A percentile compares a stretch with the other conserved stretches of the same genome.
phyloP scores from a whole-genome alignment of 2,888 invertebrate species.

The Phymatocera aterrima region DNA sequence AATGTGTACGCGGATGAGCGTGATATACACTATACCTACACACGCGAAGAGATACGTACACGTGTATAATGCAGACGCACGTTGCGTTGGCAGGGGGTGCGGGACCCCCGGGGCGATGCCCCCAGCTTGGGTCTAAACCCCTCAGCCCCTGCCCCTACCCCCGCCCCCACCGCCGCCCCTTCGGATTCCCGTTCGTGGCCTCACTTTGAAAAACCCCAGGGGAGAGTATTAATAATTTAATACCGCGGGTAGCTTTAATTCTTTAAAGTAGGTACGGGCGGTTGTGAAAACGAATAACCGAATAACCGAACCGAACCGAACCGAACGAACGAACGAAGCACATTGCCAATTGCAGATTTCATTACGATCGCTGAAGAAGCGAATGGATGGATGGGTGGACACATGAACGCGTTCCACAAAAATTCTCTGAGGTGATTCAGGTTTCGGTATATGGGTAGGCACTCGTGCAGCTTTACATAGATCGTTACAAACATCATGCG shows the following conservation, averaged over 20 bases:
- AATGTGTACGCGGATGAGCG: neutral
- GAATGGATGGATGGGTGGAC: too few relatives aligned
- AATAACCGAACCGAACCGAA: too few relatives aligned
- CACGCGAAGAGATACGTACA: neutral
- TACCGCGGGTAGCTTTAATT: slow-evolving; percentile 58
- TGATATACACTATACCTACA: neutral
- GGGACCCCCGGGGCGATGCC: slow-evolving; percentile 45
- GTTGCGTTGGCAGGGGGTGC: slow-evolving; percentile 42
- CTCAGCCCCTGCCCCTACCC: neutral
- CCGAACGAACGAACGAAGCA: neutral
- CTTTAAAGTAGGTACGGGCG: slow-evolving; percentile 49
- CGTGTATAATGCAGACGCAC: slow-evolving; percentile 35
- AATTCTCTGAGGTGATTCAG: neutral
- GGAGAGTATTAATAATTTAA: slow-evolving; percentile 66
- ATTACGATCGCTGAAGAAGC: slow-evolving; percentile 31
- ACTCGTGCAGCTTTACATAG: too few relatives aligned
- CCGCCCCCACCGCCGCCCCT: slow-evolving; percentile 1
- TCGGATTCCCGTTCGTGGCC: slow-evolving; percentile 17
- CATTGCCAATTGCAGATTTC: slow-evolving; percentile 23
- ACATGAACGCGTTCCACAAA: slow-evolving; percentile 1
- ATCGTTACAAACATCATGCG: neutral
- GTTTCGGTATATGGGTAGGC: neutral
- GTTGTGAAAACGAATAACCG: too few relatives aligned
- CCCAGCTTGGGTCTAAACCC: slow-evolving; percentile 39
- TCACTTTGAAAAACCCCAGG: slow-evolving; percentile 48